Percentiles rank a stretch among this genome's conserved stretches.
phyloP scores from a whole-genome alignment of 2,113 vertebrate genomes.

The Epinephelus moara region DNA sequence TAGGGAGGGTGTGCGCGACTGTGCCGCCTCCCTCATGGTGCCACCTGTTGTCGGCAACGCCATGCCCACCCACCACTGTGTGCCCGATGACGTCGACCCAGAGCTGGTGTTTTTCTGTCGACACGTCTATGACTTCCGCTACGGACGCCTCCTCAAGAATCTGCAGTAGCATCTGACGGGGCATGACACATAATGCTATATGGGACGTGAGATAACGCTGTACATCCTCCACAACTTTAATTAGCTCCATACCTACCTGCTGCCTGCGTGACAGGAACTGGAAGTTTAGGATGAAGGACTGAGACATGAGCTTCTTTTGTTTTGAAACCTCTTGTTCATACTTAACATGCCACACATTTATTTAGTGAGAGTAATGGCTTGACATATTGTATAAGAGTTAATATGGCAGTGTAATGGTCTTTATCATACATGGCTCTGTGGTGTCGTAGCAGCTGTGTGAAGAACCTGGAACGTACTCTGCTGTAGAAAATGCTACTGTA shows the following conservation, averaged over 20 bases:
- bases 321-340: slow-evolving; percentile 49
- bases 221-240: slow-evolving; percentile 45
- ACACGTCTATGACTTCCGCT: slow-evolving; percentile 98
- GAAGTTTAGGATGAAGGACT: slow-evolving; percentile 39
- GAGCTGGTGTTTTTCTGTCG: slow-evolving; percentile 98
- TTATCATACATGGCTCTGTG: slow-evolving; percentile 52
- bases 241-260: slow-evolving; percentile 42
- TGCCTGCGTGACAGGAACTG: slow-evolving; percentile 54
- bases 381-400: slow-evolving; percentile 52
- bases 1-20: slow-evolving; percentile 90
- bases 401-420: slow-evolving; percentile 54
- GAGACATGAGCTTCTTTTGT: slow-evolving; percentile 46
- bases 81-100: slow-evolving; percentile 94
- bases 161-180: slow-evolving; percentile 89
- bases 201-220: slow-evolving; percentile 30
- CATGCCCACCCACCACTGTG: slow-evolving; percentile 94
- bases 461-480: slow-evolving; percentile 65
- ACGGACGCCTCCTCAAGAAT: slow-evolving; percentile 98
- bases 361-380: slow-evolving; percentile 50
- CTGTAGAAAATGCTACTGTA: slow-evolving; percentile 75
- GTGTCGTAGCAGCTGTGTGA: slow-evolving; percentile 68
- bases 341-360: slow-evolving; percentile 43
- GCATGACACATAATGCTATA: slow-evolving; percentile 8
- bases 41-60: slow-evolving; percentile 91
- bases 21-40: slow-evolving; percentile 87